Percentiles rank a stretch among this genome's conserved stretches.
Conservation (phyloP, 35 echinoderm and acorn worm species). For the Eucidaris tribuloides region DNA sequence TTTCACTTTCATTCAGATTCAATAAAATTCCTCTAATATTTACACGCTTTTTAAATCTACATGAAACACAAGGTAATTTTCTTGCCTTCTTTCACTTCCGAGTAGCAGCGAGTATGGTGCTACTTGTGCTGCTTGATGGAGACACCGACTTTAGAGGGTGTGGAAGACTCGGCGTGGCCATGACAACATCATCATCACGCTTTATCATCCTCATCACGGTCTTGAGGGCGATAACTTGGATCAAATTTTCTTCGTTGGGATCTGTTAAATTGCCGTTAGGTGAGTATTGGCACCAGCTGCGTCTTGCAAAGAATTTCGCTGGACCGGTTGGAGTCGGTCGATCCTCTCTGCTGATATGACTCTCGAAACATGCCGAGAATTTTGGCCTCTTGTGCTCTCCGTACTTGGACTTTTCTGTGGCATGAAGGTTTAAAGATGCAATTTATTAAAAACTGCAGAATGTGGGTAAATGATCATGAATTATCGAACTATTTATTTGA, state of each 20-base stretch:
- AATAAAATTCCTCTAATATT: neutral
- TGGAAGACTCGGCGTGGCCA: neutral
- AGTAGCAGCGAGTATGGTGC: neutral
- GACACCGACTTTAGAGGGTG: neutral
- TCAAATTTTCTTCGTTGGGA: slow-evolving; percentile 18
- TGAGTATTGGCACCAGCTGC: too few species aligned
- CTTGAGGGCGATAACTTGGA: neutral
- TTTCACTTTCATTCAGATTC: too few species aligned
- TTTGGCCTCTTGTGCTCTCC: too few species aligned
- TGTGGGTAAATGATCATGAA: too few species aligned
- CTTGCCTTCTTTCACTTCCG: slow-evolving; percentile 62
- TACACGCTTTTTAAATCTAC: neutral
- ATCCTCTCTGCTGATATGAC: neutral
- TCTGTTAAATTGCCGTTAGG: slow-evolving; percentile 16
- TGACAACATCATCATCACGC: neutral
- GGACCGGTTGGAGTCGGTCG: too few species aligned
- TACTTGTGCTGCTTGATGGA: neutral
- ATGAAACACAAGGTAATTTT: neutral
- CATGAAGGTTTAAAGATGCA: too few species aligned
- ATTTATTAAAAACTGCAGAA: too few species aligned
- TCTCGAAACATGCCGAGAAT: neutral
- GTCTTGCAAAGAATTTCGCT: too few species aligned
- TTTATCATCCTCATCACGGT: slow-evolving; percentile 18
- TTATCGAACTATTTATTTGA: too few species aligned
- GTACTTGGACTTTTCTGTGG: too few species aligned